Conservation (phyloP, 1,140 invertebrate genomes). For the Whitmania pigra region DNA sequence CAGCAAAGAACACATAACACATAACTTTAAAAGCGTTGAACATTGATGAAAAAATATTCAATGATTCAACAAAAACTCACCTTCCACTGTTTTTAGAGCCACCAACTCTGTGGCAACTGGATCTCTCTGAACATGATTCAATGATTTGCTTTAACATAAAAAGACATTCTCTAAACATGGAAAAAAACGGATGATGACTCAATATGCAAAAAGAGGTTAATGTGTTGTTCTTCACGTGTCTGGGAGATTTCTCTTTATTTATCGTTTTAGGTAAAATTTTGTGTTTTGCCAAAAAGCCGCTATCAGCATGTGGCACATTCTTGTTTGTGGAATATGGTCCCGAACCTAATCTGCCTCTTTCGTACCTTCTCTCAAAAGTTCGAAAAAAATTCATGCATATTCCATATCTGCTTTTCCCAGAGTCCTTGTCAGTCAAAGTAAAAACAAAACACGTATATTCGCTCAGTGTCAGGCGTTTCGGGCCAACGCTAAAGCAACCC, state of each 20-base stretch:
- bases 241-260: constrained; percentile 31
- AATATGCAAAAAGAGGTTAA: constrained; percentile 91
- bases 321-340: constrained; percentile 12
- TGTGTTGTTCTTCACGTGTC: constrained; percentile 51
- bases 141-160: constrained; percentile 87
- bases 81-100: constrained; percentile 70
- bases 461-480: constrained; percentile 54
- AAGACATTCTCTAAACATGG: constrained; percentile 90
- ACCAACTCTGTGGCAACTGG: constrained; percentile 68
- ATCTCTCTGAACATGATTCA: constrained; percentile 89
- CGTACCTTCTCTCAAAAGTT: constrained; percentile 50
- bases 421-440: constrained; percentile 96
- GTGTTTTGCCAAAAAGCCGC: constrained; percentile 17
- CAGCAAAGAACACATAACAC: too few species aligned
- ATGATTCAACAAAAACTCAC: constrained; percentile 44
- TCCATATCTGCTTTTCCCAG: constrained; percentile 63
- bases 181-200: constrained; percentile 97
- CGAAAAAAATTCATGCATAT: constrained; percentile 98
- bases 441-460: constrained; percentile 95
- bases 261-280: constrained; percentile 9
- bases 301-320: constrained; percentile 5
- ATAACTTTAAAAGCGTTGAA: too few species aligned
- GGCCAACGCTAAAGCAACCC: constrained; percentile 79
- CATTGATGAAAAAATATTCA: background rate
- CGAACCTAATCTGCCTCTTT: constrained; percentile 1